Evolutionary conservation across 2,797 vertebrate species (phyloP).

Genomic region (Limnodromus scolopaceus): DNA sequence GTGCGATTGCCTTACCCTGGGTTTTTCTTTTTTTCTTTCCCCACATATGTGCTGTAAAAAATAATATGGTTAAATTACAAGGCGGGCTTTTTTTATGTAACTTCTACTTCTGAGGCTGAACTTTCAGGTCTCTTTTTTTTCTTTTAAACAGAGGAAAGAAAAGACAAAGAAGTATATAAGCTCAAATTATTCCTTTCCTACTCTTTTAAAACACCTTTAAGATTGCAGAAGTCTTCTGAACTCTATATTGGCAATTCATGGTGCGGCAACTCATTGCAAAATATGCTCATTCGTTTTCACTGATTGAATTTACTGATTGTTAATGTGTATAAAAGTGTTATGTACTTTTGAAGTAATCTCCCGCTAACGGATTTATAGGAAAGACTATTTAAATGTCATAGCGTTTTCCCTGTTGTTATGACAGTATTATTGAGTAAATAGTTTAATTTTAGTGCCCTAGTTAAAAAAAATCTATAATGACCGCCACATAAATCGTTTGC

Average conservation of each 20-base stretch:
- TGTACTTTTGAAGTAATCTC: conserved; percentile 68
- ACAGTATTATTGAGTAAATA: conserved; percentile 76
- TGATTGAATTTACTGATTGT: conserved; percentile 75
- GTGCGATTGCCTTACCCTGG: conserved; percentile 23
- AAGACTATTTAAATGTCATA: conserved; percentile 69
- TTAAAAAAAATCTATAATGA: conserved; percentile 76
- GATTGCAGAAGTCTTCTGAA: conserved; percentile 42
- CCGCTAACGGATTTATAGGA: conserved; percentile 69
- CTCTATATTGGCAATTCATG: conserved; percentile 60
- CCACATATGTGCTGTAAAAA: background rate
- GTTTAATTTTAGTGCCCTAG: conserved; percentile 75
- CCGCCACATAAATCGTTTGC: conserved; percentile 62
- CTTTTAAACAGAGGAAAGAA: background rate
- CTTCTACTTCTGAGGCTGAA: conserved; percentile 52
- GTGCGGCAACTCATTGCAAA: conserved; percentile 62
- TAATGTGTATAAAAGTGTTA: conserved; percentile 70
- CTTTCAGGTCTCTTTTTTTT: conserved; percentile 27
- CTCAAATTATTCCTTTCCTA: conserved; percentile 27
- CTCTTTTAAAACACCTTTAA: conserved; percentile 30
- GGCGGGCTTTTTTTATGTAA: background rate
- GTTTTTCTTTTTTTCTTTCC: background rate
- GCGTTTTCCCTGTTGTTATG: conserved; percentile 70
- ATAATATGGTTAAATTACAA: conserved; percentile 18
- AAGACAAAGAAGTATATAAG: conserved; percentile 18
- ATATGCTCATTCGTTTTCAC: conserved; percentile 53